phyloP scores from a whole-genome alignment of 1,140 invertebrate genomes.

The Solen grandis region DNA sequence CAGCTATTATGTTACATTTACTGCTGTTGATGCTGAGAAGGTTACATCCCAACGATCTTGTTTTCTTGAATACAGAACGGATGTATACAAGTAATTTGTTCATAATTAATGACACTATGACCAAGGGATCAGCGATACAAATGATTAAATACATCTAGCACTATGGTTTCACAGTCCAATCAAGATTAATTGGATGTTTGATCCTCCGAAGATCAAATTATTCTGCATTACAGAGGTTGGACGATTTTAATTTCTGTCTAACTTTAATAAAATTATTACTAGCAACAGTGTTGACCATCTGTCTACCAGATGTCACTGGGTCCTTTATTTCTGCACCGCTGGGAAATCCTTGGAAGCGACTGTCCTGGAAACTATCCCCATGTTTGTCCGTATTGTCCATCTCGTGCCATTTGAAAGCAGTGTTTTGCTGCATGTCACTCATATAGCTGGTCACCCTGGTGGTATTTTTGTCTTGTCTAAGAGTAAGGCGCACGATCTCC shows the following conservation, averaged over 20 bases:
- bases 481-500: slow-evolving; percentile 57
- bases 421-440: slow-evolving; percentile 55
- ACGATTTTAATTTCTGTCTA: slow-evolving; percentile 54
- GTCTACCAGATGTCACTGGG: slow-evolving; percentile 9
- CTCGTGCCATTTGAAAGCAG: neutral
- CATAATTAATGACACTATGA: too few relatives aligned
- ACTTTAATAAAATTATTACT: slow-evolving; percentile 61
- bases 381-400: neutral
- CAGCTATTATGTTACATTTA: too few relatives aligned
- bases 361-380: neutral
- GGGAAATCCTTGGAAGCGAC: neutral
- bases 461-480: slow-evolving; percentile 61
- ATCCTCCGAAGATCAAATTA: too few relatives aligned
- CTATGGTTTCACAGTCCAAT: too few relatives aligned
- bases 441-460: slow-evolving; percentile 61
- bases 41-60: too few relatives aligned
- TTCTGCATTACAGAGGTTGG: slow-evolving; percentile 43
- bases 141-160: too few relatives aligned
- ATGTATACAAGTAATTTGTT: too few relatives aligned
- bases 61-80: too few relatives aligned
- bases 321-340: slow-evolving; percentile 3
- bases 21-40: too few relatives aligned
- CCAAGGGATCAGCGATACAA: too few relatives aligned
- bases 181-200: too few relatives aligned
- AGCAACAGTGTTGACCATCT: slow-evolving; percentile 12